A percentile compares a stretch with the other conserved stretches of the same genome.
These are phyloP conservation scores for Okamejei kenojei DNA, from an alignment of 2,797 vertebrate species.

Conservation along the genomic window DNA sequence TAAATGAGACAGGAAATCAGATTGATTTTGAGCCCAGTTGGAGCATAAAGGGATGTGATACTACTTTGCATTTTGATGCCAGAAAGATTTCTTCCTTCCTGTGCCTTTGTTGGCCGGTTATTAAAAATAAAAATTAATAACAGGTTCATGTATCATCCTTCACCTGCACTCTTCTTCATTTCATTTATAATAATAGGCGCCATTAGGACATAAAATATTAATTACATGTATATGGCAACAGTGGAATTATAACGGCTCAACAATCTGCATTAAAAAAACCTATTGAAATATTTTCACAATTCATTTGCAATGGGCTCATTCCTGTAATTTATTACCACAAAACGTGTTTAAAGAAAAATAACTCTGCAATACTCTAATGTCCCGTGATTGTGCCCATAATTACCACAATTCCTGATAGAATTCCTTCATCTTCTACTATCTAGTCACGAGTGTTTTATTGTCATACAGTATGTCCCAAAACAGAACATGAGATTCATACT, in stretches of 20 bases:
- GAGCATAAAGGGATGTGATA: neutral
- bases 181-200: neutral
- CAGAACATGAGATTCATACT: too few species aligned
- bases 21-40: neutral
- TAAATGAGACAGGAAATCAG: slow-evolving; percentile 4
- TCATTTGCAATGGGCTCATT: neutral
- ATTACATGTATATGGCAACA: neutral
- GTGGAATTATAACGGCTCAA: neutral
- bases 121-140: slow-evolving; percentile 12
- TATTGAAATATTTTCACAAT: neutral
- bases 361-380: neutral
- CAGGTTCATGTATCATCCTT: neutral
- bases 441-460: too few species aligned
- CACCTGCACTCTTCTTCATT: neutral
- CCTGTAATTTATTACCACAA: neutral
- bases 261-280: neutral
- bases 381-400: neutral
- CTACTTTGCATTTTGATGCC: neutral
- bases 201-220: neutral
- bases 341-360: too few species aligned
- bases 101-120: slow-evolving; percentile 2
- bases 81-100: neutral
- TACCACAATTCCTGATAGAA: neutral
- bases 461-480: too few species aligned
- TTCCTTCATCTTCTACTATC: neutral